phyloP scores from a whole-genome alignment of 2,113 vertebrate species.

The Hystrix brachyura region DNA sequence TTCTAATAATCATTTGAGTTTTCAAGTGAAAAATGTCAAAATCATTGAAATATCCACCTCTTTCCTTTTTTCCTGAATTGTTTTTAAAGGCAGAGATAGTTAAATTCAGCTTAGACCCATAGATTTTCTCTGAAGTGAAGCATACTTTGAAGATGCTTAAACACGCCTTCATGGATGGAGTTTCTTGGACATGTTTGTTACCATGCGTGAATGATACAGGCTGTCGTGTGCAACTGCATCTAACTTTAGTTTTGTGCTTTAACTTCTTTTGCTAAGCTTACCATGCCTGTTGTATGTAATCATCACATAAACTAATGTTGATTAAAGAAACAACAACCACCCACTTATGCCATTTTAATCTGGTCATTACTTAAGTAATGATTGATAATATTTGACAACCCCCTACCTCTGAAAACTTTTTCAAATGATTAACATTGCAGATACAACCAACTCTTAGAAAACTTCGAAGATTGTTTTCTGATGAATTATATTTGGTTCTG shows the following conservation, averaged over 20 bases:
- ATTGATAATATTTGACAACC: neutral
- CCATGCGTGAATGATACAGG: neutral
- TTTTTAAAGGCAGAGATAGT: neutral
- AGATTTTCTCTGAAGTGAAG: constrained; percentile 10
- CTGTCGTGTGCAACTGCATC: neutral
- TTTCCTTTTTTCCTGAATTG: neutral
- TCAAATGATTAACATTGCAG: neutral
- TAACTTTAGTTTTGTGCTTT: neutral
- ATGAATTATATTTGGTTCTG: constrained; percentile 54
- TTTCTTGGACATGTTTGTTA: neutral
- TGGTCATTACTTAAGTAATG: neutral
- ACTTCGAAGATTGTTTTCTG: neutral
- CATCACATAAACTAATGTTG: neutral
- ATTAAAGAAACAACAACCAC: neutral
- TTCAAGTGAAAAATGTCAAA: neutral
- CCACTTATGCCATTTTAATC: neutral
- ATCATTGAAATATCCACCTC: neutral
- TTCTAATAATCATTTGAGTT: neutral
- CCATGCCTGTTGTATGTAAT: neutral
- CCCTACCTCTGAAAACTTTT: constrained; percentile 28
- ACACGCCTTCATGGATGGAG: neutral
- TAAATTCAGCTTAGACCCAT: neutral
- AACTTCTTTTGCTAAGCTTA: neutral
- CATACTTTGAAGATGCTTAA: neutral
- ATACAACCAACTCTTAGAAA: neutral